Evolutionary conservation across 2,113 vertebrate species (phyloP), one percentile per base, ranked within the genome.

Genomic region (Arvicanthis niloticus): DNA sequence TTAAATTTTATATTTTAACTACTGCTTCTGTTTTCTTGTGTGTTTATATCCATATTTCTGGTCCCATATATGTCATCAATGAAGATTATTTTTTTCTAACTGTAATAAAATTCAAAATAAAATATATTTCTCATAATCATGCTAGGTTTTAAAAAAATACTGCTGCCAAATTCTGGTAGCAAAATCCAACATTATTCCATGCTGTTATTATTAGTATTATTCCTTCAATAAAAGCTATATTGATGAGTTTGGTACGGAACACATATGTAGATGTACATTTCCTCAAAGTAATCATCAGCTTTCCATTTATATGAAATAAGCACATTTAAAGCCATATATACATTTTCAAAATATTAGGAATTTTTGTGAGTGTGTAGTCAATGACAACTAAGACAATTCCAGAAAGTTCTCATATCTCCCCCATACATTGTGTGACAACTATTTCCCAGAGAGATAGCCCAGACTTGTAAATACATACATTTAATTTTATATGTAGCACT

Each of bases 401-500:
- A 88, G 5, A 95, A 68, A 68, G 65, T 70, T 85, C 60, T 87
- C n/a, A 87, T 77, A 87, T 62, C 84, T 67, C 42, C 62, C 22
- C 48, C 76, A 92, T 94, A 92, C 5, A 42, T 60, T 82, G 11
- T 81, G 70, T 92, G 70, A 16, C 51, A 88, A 58, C 51, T 34
- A 11, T 51, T 96, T 95, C 45, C 12, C 34, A 90, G 29, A 96
- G 93, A 94, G 72, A 94, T 89, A 92, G 56, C 3, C 12, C 24
- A 89, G 56, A 80, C 22, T 73, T 10, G 88, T 45, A 97, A 56
- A 89, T 78, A 87, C 45, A 16, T 34, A 84, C 91, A 77, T 91
- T 96, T 88, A 86, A 91, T 5, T 73, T 76, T 70, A 0, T 15
- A 81, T 21, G 34, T 62, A 86, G 22, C 0, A 0, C 0, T 0